phyloP scores from a whole-genome alignment of 2,797 vertebrate species.

The Oreochromis mossambicus region DNA sequence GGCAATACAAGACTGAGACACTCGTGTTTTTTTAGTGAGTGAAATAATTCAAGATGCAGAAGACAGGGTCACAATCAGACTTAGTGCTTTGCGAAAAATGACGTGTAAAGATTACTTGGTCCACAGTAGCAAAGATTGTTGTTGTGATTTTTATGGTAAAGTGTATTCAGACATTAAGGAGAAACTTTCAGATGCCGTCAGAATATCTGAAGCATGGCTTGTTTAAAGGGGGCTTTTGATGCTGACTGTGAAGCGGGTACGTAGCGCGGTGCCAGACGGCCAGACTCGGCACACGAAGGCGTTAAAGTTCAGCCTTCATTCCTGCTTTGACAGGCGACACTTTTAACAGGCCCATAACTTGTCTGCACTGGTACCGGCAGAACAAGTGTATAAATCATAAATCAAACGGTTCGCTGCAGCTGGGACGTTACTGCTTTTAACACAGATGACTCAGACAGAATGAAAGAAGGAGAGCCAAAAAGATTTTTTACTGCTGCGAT shows the following conservation, averaged over 20 bases:
- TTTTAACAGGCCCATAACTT: constrained; percentile 23
- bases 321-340: constrained; percentile 26
- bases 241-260: background rate
- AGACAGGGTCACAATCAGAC: background rate
- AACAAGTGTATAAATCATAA: constrained; percentile 19
- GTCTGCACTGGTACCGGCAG: background rate
- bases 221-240: background rate
- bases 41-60: background rate
- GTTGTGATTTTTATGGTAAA: background rate
- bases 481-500: constrained; percentile 2
- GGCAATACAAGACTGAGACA: background rate
- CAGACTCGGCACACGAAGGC: background rate
- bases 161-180: background rate
- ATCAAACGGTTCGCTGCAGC: constrained; percentile 19
- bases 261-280: background rate
- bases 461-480: background rate
- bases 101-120: background rate
- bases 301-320: background rate
- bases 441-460: background rate
- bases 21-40: background rate
- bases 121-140: background rate
- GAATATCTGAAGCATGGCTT: background rate
- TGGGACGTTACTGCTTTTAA: constrained; percentile 14
- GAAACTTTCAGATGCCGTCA: background rate
- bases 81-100: background rate